Evolutionary conservation across 2,888 invertebrate species (phyloP).

Genomic region (Phaedon cochleariae): DNA sequence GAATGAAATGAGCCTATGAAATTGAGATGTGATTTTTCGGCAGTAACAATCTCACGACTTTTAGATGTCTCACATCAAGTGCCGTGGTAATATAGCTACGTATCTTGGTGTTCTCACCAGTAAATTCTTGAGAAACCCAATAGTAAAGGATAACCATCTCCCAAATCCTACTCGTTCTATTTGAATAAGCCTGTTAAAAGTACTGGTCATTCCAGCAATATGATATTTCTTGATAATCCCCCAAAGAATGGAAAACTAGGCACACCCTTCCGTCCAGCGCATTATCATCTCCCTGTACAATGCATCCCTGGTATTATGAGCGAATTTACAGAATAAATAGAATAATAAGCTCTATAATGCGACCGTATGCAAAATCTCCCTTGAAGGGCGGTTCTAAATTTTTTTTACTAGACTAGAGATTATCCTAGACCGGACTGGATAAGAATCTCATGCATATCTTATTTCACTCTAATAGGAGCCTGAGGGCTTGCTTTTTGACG

Average conservation of each 20-base stretch:
- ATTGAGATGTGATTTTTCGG: no score
- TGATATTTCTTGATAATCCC: constrained; percentile 17
- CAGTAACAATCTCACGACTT: no score
- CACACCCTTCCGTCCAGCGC: constrained; percentile 9
- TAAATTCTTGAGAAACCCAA: no score
- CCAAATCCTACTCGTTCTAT: neutral
- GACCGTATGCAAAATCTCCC: constrained; percentile 33
- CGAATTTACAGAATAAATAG: constrained; percentile 40
- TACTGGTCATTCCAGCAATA: neutral
- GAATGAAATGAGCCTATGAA: no score
- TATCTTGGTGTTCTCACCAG: no score
- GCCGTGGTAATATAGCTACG: no score
- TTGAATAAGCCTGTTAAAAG: neutral
- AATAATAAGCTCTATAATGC: constrained; percentile 40
- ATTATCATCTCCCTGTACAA: constrained; percentile 2
- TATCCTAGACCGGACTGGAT: constrained; percentile 33
- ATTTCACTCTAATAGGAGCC: constrained; percentile 40
- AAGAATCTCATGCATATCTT: constrained; percentile 43
- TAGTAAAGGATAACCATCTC: no score
- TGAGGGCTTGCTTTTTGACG: constrained; percentile 27
- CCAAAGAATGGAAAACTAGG: neutral
- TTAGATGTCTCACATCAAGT: no score
- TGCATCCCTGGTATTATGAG: constrained; percentile 33
- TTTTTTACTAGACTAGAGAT: constrained; percentile 29
- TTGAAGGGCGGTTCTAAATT: constrained; percentile 25